These are phyloP conservation scores for Cactoblastis cactorum DNA, from an alignment of 2,888 invertebrate genomes.

Conservation along the genomic window DNA sequence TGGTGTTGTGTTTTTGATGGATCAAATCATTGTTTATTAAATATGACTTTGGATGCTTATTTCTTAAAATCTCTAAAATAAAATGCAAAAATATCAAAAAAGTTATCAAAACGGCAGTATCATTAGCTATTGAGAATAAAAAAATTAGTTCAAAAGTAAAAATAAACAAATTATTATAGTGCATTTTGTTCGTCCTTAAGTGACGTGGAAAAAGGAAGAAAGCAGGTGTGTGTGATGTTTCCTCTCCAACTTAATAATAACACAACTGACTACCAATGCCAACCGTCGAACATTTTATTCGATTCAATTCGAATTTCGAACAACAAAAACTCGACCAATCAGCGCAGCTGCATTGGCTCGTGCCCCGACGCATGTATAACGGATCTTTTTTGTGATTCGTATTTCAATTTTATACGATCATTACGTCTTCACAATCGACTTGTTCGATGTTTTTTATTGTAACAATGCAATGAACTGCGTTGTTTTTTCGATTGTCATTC, in stretches of 20 bases:
- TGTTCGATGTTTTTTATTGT: slow-evolving; percentile 26
- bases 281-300: slow-evolving; percentile 28
- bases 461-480: slow-evolving; percentile 22
- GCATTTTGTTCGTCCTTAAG: too few species aligned
- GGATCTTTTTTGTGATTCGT: slow-evolving; percentile 27
- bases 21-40: too few species aligned
- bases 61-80: too few species aligned
- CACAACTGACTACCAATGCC: slow-evolving; percentile 29
- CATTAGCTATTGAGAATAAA: too few species aligned
- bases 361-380: slow-evolving; percentile 44
- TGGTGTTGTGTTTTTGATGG: too few species aligned
- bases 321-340: slow-evolving; percentile 56
- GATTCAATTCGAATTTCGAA: slow-evolving; percentile 48
- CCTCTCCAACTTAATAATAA: slow-evolving; percentile 41
- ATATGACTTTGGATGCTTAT: too few species aligned
- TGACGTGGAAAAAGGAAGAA: background rate
- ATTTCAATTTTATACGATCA: slow-evolving; percentile 35
- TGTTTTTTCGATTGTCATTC: slow-evolving; percentile 25
- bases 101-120: too few species aligned
- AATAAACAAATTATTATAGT: too few species aligned
- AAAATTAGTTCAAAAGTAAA: too few species aligned
- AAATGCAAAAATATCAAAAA: too few species aligned
- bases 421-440: slow-evolving; percentile 32
- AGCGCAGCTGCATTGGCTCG: slow-evolving; percentile 56
- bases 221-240: slow-evolving; percentile 52